Base-by-base conservation (phyloP, 2,888 invertebrate species). In the Andrena praecox region DNA sequence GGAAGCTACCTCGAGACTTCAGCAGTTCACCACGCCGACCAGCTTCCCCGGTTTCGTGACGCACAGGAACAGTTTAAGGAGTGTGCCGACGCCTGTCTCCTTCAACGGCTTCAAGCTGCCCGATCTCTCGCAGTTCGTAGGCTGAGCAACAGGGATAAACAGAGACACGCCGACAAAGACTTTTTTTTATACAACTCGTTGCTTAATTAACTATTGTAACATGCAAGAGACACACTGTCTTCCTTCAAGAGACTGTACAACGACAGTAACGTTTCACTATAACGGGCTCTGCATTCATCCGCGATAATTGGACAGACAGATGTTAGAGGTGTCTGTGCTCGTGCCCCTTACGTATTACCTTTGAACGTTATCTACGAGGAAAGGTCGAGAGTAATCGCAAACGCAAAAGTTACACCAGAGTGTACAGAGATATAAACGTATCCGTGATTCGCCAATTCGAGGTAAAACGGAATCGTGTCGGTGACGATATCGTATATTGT, bases 41-140 rank as follows among this genome's bases (percentile, higher is more conserved):
- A 90, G 82, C 48, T 92, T 92, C 56, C 84, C 88, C 2, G 93
- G 92, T 60, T 87, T 90, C 6, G 83, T 85, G 33, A 82, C 89
- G 24, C 88, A 90, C 33, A 89, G 90, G 56, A 92, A 85, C 63
- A 88, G 76, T 33, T 70, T 92, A 20, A 87, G 92, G 83, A 91
- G 85, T 70, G 84, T 88, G 0, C 89, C 90, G 1, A 89, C 91
- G 59, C 90, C 93, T 12, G 60, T 94, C 3, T 92, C 95, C 72
- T 95, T 95, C 88, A 94, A 94, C 68, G 96, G 96, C 88, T 96
- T 97, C 94, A 97, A 97, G 93, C 96, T 97, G 91, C 97, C 97
- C 0, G 97, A 97, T 94, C 95, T 97, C 70, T 95, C 97, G 82
- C 96, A 96, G 16, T 97, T 96, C 92, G 95, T 97, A 84, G 95